These are phyloP conservation scores for Meloe dianella DNA, from an alignment of 2,888 invertebrate species.

Conservation along the genomic window DNA sequence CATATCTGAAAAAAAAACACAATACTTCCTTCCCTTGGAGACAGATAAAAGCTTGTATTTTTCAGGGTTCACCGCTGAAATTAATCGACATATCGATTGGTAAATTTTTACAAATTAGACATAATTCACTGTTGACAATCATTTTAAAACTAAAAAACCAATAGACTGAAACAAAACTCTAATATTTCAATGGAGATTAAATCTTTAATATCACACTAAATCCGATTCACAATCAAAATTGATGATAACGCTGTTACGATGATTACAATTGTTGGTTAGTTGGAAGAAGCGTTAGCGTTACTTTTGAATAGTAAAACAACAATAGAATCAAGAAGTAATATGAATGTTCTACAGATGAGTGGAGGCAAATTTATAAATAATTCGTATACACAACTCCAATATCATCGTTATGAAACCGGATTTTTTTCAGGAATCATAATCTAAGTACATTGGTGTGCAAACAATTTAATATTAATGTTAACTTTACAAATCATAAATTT, in stretches of 20 bases:
- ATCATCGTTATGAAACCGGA: not conserved
- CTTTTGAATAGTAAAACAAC: not conserved
- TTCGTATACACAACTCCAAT: not conserved
- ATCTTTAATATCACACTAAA: not conserved
- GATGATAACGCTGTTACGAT: not conserved
- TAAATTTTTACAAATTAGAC: not conserved
- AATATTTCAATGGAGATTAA: not conserved
- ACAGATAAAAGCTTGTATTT: too few species aligned
- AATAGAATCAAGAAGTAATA: not conserved
- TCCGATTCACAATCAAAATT: not conserved
- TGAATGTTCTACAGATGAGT: not conserved
- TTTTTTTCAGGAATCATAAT: not conserved
- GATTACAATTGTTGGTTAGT: not conserved
- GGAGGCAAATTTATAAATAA: not conserved
- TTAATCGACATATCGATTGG: not conserved
- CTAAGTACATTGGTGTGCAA: not conserved
- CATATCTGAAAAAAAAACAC: too few species aligned
- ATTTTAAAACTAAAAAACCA: not conserved
- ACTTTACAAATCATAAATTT: too few species aligned
- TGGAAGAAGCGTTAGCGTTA: not conserved
- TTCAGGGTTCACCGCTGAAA: not conserved
- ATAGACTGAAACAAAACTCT: not conserved
- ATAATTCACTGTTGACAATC: not conserved
- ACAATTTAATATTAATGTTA: conserved; percentile 8
- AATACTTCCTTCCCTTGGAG: too few species aligned